phyloP scores from a whole-genome alignment of 2,113 vertebrate genomes.

The Diphyllodes magnificus region DNA sequence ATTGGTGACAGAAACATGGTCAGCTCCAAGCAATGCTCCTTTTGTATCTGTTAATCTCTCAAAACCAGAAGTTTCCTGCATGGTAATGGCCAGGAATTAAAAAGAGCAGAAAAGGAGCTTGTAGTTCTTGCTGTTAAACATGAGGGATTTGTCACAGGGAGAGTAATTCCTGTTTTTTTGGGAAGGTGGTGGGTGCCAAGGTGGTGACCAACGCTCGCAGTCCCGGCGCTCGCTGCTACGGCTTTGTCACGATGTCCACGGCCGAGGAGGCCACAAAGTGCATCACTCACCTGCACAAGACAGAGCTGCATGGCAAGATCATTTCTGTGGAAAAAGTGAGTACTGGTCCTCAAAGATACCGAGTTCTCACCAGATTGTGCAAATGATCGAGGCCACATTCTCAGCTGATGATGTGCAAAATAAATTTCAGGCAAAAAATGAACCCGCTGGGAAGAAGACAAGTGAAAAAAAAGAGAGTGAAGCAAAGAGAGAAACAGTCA shows the following conservation, averaged over 20 bases:
- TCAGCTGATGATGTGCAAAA: not conserved
- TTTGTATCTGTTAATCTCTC: not conserved
- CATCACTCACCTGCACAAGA: conserved; percentile 90
- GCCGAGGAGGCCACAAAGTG: conserved; percentile 91
- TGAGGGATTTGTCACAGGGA: not conserved
- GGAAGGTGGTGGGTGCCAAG: conserved; percentile 93
- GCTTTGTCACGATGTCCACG: conserved; percentile 96
- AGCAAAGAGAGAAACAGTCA: conserved; percentile 73
- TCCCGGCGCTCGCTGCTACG: conserved; percentile 92
- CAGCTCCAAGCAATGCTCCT: not conserved
- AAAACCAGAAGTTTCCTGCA: not conserved
- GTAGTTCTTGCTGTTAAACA: not conserved
- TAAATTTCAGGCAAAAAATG: conserved; percentile 87
- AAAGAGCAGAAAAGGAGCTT: not conserved
- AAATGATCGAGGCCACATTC: not conserved
- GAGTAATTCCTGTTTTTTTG: not conserved
- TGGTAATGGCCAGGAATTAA: not conserved
- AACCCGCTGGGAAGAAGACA: conserved; percentile 90
- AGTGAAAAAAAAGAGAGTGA: conserved; percentile 83
- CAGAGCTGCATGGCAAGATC: conserved; percentile 92
- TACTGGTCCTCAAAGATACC: not conserved
- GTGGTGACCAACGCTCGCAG: conserved; percentile 96
- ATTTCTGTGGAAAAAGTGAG: conserved; percentile 95
- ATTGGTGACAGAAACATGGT: not conserved
- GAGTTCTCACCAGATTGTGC: not conserved